Evolutionary conservation across 2,888 invertebrate species (phyloP), one percentile per base, ranked within the genome.

Genomic region (Aspidiotus destructor): DNA sequence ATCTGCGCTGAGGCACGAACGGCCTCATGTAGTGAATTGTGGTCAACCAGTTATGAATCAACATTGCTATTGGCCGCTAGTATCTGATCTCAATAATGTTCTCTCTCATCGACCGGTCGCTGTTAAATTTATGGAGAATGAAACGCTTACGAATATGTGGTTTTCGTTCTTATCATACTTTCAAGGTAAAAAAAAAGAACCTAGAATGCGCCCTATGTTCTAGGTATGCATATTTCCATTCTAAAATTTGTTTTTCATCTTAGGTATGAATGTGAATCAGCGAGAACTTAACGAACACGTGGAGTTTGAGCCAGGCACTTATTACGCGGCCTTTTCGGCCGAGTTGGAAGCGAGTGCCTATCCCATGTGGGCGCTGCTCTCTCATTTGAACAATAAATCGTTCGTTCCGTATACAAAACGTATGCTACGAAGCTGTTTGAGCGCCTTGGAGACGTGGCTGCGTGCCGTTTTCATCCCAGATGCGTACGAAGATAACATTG

Each of bases 1-100:
- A 28, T 28, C 28, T 28, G 28, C 28, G 1, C 28, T 28, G 5
- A 54, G 40, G 16, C 54, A 8, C 11, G 57, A 92, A 77, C 87
- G 86, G 75, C 95, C 95, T 78, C 86, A 85, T 75, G 94, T 96
- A 28, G 95, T 97, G 62, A 93, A 96, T 77, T 97, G 97, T 77
- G 89, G 87, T 13, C 84, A 87, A 72, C 84, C 88, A 70, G 90
- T 95, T 28, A 95, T 98, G 93, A 94, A 93, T 79, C 92, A 96
- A 76, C 97, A 98, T 77, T 95, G 95, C 79, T 97, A 96, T 78
- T 98, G 97, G 97, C 96, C 97, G 0, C 82, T 97, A 8, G 94
- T 97, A 48, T 95, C 94, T 0, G 97, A 98, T 80, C 85, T 98
- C 73, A 96, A 96, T 76, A 98, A 97, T 78, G 90, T 98, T 64